phyloP scores from a whole-genome alignment of 1,140 invertebrate genomes.

The Druon quercuslanigerum region DNA sequence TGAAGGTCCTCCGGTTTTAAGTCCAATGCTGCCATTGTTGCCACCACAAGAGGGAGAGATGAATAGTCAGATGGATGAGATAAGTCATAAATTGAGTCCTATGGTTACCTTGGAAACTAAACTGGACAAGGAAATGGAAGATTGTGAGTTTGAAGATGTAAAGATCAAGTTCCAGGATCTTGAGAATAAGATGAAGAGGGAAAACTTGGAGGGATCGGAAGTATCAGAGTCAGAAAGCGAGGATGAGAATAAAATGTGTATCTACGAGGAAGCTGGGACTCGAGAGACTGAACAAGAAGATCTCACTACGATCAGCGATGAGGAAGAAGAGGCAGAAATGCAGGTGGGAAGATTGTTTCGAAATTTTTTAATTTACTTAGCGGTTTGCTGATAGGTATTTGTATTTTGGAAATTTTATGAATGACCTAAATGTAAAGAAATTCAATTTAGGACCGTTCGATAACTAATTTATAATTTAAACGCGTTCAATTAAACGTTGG shows the following conservation, averaged over 20 bases:
- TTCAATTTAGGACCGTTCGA: too few species aligned
- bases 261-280: neutral
- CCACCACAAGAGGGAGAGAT: constrained; percentile 39
- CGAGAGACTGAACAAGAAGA: neutral
- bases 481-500: too few species aligned
- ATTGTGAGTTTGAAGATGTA: constrained; percentile 39
- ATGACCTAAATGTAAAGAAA: too few species aligned
- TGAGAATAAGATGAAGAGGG: constrained; percentile 54
- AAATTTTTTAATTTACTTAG: constrained; percentile 14
- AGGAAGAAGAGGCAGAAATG: constrained; percentile 41
- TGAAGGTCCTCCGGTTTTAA: constrained; percentile 69
- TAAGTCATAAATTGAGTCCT: constrained; percentile 60
- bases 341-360: neutral
- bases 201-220: constrained; percentile 56
- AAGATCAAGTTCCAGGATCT: neutral
- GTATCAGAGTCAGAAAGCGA: constrained; percentile 42
- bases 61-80: constrained; percentile 31
- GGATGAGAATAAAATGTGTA: constrained; percentile 18
- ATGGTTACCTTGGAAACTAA: constrained; percentile 54
- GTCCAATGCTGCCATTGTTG: constrained; percentile 66
- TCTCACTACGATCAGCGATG: constrained; percentile 26
- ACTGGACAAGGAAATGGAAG: constrained; percentile 43
- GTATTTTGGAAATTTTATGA: too few species aligned
- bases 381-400: too few species aligned
- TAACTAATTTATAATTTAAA: too few species aligned